Evolutionary conservation across 2,113 vertebrate species (phyloP).

Genomic region (Microtus richardsoni): DNA sequence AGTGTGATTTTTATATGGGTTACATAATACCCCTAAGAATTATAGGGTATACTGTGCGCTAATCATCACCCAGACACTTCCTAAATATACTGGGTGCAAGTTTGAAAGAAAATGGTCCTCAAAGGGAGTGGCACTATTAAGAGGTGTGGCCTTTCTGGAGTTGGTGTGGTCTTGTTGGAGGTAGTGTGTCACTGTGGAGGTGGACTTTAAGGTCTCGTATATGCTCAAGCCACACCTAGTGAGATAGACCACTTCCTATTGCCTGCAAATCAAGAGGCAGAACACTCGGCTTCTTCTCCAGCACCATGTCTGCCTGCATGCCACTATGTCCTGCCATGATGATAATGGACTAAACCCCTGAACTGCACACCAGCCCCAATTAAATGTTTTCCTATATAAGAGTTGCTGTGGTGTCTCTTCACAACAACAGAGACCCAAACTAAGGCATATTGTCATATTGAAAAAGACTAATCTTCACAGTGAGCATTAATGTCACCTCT

Average conservation of each 20-base stretch:
- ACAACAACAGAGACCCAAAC: not conserved
- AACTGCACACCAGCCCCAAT: not conserved
- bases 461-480: not conserved
- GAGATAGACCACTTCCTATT: not conserved
- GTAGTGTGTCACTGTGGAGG: not conserved
- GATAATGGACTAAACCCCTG: not conserved
- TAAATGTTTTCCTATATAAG: not conserved
- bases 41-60: not conserved
- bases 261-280: not conserved
- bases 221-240: not conserved
- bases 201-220: not conserved
- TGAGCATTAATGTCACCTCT: not conserved
- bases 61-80: not conserved
- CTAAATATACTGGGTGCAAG: not conserved
- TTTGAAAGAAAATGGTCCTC: not conserved
- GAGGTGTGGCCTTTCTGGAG: not conserved
- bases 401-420: not conserved
- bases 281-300: not conserved
- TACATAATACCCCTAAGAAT: not conserved
- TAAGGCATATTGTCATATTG: not conserved
- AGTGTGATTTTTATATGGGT: not conserved
- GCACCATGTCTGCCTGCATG: not conserved
- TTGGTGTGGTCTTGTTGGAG: not conserved
- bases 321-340: not conserved
- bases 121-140: not conserved